These are phyloP conservation scores for Pterobdella sp. DNA, from an alignment of 2,888 invertebrate genomes.

Conservation along the genomic window DNA sequence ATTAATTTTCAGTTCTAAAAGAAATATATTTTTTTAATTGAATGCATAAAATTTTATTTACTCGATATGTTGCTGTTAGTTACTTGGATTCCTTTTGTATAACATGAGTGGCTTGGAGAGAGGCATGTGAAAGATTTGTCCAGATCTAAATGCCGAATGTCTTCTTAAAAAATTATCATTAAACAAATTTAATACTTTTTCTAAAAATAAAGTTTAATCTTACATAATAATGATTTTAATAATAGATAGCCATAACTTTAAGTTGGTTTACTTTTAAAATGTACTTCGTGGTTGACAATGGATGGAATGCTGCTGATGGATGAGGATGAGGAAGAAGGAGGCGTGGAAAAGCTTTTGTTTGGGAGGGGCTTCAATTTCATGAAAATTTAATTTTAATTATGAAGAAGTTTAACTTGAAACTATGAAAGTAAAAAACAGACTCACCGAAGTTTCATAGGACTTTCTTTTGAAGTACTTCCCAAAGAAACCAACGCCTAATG, in stretches of 20 bases:
- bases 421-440: no score
- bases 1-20: no score
- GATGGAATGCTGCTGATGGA: slow-evolving; percentile 13
- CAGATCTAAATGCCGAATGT: neutral
- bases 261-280: neutral
- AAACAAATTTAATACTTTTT: neutral
- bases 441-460: slow-evolving; percentile 23
- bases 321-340: neutral
- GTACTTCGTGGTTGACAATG: slow-evolving; percentile 1
- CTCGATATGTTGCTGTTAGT: neutral
- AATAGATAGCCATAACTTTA: no score
- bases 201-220: no score
- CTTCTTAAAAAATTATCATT: neutral
- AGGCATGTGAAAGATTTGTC: neutral
- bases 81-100: neutral
- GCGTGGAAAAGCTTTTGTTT: neutral
- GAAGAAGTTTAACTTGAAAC: neutral
- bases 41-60: no score
- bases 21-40: no score
- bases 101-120: neutral
- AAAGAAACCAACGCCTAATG: slow-evolving; percentile 63
- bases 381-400: neutral
- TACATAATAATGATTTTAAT: no score
- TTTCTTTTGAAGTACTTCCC: slow-evolving; percentile 58
- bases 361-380: neutral